A percentile compares a stretch with the other conserved stretches of the same genome.
Evolutionary conservation across 2,113 vertebrate genomes (phyloP).

Genomic region (Lophura nycthemera): DNA sequence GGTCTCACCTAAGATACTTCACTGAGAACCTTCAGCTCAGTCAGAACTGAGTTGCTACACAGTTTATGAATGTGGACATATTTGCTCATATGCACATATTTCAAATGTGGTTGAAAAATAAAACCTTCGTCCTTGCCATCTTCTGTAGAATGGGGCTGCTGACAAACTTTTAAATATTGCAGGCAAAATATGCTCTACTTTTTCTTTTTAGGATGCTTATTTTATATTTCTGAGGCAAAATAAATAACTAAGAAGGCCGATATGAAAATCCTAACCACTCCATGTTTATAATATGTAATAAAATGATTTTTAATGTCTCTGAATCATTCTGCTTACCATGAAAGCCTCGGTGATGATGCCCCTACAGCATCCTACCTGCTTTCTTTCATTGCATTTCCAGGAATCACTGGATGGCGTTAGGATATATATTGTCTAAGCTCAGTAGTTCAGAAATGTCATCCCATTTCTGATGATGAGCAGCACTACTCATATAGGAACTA

Average conservation of each 20-base stretch:
- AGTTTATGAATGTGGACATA: not conserved
- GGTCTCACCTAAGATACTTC: not conserved
- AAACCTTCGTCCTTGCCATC: not conserved
- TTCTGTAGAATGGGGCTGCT: not conserved
- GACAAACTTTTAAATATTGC: not conserved
- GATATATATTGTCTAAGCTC: not conserved
- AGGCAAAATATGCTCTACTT: not conserved
- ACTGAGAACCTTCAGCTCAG: not conserved
- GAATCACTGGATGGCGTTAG: not conserved
- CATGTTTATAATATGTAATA: not conserved
- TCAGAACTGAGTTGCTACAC: not conserved
- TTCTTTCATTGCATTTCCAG: not conserved
- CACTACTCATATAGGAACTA: no score
- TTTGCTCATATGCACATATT: not conserved
- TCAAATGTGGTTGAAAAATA: not conserved
- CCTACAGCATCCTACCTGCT: not conserved
- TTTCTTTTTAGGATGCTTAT: not conserved
- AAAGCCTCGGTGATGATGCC: not conserved
- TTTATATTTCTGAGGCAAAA: not conserved
- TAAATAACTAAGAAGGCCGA: not conserved
- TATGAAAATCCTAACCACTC: not conserved
- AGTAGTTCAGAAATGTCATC: not conserved
- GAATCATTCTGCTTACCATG: not conserved
- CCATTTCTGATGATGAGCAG: no score
- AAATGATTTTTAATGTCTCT: not conserved